These are phyloP conservation scores for Phenganax subtilis DNA, from an alignment of 92 coral and sea anemone genomes.

Conservation along the genomic window DNA sequence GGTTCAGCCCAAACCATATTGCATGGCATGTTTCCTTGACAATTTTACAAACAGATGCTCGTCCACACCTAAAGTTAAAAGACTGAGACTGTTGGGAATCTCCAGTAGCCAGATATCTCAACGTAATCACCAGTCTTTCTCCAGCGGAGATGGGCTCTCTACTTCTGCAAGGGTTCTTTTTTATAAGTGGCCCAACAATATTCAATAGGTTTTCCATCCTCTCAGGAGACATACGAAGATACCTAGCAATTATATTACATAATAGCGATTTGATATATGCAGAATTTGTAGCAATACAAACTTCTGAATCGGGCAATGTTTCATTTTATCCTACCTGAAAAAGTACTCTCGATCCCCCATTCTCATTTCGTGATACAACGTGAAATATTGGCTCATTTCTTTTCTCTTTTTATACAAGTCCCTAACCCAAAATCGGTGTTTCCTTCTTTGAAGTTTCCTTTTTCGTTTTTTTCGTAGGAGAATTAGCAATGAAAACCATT, in stretches of 20 bases:
- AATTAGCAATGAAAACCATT: no score
- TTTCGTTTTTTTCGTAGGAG: no score
- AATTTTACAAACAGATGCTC: constrained; percentile 4
- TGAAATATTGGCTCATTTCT: constrained; percentile 32
- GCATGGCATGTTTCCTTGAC: background rate
- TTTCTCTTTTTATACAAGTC: no score
- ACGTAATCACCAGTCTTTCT: constrained; percentile 12
- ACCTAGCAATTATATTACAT: no score
- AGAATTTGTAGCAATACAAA: no score
- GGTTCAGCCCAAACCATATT: constrained; percentile 5
- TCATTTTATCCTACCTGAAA: constrained; percentile 28
- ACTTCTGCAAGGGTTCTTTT: no score
- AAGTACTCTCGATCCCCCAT: constrained; percentile 50
- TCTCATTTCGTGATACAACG: constrained; percentile 29
- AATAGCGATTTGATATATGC: no score
- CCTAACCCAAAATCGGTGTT: no score
- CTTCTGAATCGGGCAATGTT: background rate
- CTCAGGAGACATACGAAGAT: constrained; percentile 54
- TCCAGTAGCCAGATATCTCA: constrained; percentile 34
- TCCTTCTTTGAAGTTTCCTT: no score
- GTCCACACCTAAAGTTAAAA: constrained; percentile 37
- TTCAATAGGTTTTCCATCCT: constrained; percentile 51
- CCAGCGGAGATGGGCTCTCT: no score
- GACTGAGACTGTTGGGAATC: constrained; percentile 45
- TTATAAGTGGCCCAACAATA: constrained; percentile 51